These are phyloP conservation scores for Gephyroberyx darwinii DNA, from an alignment of 2,797 vertebrate species.

Conservation along the genomic window DNA sequence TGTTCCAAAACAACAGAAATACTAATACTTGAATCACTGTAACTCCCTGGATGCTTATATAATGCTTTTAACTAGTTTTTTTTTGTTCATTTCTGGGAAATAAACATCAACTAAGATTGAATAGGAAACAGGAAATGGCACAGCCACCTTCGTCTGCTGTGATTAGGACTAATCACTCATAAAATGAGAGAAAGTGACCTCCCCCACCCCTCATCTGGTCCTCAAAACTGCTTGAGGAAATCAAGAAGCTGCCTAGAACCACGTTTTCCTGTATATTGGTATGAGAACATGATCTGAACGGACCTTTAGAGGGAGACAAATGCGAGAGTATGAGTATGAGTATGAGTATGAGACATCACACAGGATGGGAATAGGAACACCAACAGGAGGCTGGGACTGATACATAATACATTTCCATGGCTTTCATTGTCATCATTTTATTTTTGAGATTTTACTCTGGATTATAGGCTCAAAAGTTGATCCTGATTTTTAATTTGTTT, in stretches of 20 bases:
- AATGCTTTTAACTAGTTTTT: background rate
- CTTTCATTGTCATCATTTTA: slow-evolving; percentile 43
- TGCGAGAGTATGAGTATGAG: slow-evolving; percentile 30
- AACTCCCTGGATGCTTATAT: slow-evolving; percentile 1
- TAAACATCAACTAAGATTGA: background rate
- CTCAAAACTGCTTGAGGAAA: slow-evolving; percentile 6
- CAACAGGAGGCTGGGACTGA: slow-evolving; percentile 66
- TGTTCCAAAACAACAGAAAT: background rate
- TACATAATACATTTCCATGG: slow-evolving; percentile 47
- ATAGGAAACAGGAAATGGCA: slow-evolving; percentile 26
- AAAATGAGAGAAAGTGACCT: background rate
- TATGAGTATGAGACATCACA: background rate
- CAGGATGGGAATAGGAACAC: slow-evolving; percentile 49
- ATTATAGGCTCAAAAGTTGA: slow-evolving; percentile 56
- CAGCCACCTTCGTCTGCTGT: background rate
- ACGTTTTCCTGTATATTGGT: background rate
- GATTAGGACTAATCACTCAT: background rate
- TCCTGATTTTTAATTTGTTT: slow-evolving; percentile 35
- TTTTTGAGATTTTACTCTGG: slow-evolving; percentile 37
- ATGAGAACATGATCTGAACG: slow-evolving; percentile 40
- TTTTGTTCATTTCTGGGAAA: slow-evolving; percentile 4
- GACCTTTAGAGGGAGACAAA: slow-evolving; percentile 74
- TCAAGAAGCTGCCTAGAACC: slow-evolving; percentile 5
- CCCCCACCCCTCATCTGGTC: background rate
- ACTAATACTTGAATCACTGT: background rate